Base-by-base conservation (phyloP, 2,113 vertebrate genomes). In the Asarcornis scutulata region DNA sequence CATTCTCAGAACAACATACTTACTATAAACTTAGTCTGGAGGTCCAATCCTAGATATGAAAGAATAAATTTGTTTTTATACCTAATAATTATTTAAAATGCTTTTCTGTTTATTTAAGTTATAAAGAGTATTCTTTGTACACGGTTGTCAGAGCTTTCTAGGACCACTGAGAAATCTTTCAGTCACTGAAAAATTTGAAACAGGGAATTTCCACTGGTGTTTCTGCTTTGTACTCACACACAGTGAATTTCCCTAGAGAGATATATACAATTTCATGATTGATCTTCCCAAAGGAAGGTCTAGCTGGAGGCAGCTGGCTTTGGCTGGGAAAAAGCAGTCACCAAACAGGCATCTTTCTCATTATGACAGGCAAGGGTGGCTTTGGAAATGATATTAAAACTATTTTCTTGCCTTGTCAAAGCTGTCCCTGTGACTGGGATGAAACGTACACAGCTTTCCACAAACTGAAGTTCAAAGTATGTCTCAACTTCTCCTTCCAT, bases 251-350 rank as follows among this genome's bases (percentile, higher is more conserved):
- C 91, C 84, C 82, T 68, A 36, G 89, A 93, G 93, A 91, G 44
- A 73, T 40, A 62, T 20, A 87, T n/a, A 55, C 34, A 82, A 80
- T 94, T 83, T 60, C 62, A 55, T 91, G 87, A 96, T 82, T 97
- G 91, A 92, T 94, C 89, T 95, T 92, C 75, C 82, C 59, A 53
- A 76, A 76, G 71, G 85, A 86, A 79, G 53, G 55, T 82, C 78
- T 94, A 69, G 82, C 93, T 85, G 82, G 87, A 93, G 89, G 91
- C 84, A 93, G 81, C 87, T 94, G 87, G 87, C 75, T 95, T 80
- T 50, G 75, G 58, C 59, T 74, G 81, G 82, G 59, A 71, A 77
- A 95, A 88, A 77, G 55, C 66, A 92, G 89, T 48, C 71, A 94
- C 81, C 74, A 91, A 78, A 72, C 25, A 82, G 23, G 53, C 78